Evolutionary conservation across 2,797 vertebrate species (phyloP).

Genomic region (Molossus alvarezi): DNA sequence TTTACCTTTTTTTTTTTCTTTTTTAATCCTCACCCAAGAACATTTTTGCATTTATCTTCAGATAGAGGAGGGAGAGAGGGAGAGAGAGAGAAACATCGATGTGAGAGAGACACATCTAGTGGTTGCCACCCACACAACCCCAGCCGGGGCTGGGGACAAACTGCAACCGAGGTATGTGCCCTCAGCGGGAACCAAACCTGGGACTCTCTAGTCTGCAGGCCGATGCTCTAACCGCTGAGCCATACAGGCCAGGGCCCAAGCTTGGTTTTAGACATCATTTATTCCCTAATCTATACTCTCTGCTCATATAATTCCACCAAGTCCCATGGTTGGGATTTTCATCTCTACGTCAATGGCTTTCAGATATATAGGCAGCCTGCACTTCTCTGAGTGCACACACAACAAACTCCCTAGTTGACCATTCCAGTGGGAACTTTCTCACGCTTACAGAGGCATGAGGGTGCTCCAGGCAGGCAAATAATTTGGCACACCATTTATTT

Average conservation of each 20-base stretch:
- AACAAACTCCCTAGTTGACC: background rate
- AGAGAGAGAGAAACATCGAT: no score
- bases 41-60: no score
- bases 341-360: background rate
- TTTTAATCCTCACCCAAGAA: no score
- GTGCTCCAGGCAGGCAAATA: background rate
- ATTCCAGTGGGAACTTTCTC: background rate
- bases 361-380: background rate
- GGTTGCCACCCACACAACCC: no score
- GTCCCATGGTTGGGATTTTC: background rate
- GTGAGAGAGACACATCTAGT: no score
- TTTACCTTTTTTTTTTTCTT: background rate
- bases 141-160: no score
- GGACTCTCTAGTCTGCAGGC: no score
- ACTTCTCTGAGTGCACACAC: background rate
- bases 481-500: background rate
- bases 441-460: background rate
- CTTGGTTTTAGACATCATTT: background rate
- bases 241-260: background rate
- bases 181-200: no score
- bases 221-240: no score
- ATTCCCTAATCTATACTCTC: background rate
- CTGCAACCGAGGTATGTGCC: no score
- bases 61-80: no score
- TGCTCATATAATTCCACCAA: background rate